These are phyloP conservation scores for Petrocephalus schoutedeni DNA, from an alignment of 2,797 vertebrate genomes.

Conservation along the genomic window DNA sequence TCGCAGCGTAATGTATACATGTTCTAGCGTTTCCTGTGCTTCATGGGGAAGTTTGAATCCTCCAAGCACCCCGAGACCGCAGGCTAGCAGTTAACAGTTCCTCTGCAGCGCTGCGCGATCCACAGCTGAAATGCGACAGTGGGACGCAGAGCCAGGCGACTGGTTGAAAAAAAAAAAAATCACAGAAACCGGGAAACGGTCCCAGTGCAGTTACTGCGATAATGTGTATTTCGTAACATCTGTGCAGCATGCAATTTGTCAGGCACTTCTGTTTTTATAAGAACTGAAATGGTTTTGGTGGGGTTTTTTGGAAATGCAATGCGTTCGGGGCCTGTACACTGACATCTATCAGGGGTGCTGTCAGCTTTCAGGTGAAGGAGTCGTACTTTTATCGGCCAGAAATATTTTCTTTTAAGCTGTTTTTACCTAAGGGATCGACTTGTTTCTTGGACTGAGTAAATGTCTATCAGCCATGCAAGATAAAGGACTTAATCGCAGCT, in stretches of 20 bases:
- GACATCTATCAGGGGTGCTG: neutral
- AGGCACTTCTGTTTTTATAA: neutral
- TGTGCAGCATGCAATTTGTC: neutral
- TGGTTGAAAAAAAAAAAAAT: neutral
- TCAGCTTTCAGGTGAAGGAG: neutral
- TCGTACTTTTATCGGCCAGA: neutral
- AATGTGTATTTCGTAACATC: neutral
- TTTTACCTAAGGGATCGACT: neutral
- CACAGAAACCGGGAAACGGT: neutral
- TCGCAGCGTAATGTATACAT: constrained; percentile 28
- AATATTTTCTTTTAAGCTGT: neutral
- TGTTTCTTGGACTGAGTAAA: neutral
- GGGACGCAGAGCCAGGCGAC: neutral
- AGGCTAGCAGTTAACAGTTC: constrained; percentile 43
- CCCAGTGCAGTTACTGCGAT: neutral
- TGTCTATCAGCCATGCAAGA: neutral
- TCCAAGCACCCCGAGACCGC: constrained; percentile 26
- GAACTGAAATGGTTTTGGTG: neutral
- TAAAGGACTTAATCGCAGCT: constrained; percentile 1
- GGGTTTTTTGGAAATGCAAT: neutral
- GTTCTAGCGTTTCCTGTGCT: neutral
- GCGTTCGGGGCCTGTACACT: neutral
- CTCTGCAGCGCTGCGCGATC: neutral
- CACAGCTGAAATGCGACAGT: neutral
- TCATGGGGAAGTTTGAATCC: constrained; percentile 26